Base-by-base conservation (phyloP, 2,797 vertebrate species). In the Gymnocypris eckloni region DNA sequence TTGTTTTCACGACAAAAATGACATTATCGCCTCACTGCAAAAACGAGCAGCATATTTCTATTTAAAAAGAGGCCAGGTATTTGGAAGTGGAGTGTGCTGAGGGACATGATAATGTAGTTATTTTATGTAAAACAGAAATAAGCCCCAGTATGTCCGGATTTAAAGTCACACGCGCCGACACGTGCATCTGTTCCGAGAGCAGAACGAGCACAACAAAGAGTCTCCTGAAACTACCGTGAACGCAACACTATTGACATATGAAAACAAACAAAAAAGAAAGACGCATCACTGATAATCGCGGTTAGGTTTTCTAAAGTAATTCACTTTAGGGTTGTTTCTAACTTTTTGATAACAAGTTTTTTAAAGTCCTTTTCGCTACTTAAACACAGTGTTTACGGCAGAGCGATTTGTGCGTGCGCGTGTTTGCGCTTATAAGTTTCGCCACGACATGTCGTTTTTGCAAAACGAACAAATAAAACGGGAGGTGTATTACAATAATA, bases 121-220 rank as follows among this genome's bases (percentile, higher is more conserved):
- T 64, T 52, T 41, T 41, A 10, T n/a, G 12, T 28, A 79, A 70
- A 0, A 70, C n/a, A 43, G 83, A 79, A 79, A 79, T 79, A 79
- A 85, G 66, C 39, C 39, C 37, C 45, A 37, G 83, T 45, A 71
- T 61, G 16, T 84, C 50, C 33, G 22, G 72, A 71, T 12, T 72
- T 77, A 93, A 45, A 86, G 94, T 95, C 95, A 95, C 95, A 95
- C 94, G 94, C 92, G 87, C 72, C 73, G 92, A 94, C 95, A 95
- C 94, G 95, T 95, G 95, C 92, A 90, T 92, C 90, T 93, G 92
- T 93, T 92, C 93, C 86, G 91, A 45, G 76, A 37, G 33, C 72
- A 61, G 87, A 92, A 93, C 91, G 91, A 92, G 93, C 93, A 94
- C 94, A 94, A 95, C 93, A 96, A 95, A 95, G 94, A 48, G 67